Percentiles rank a stretch among this genome's conserved stretches.
These are phyloP conservation scores for Furnarius figulus DNA, from an alignment of 2,113 vertebrate species.

Conservation along the genomic window DNA sequence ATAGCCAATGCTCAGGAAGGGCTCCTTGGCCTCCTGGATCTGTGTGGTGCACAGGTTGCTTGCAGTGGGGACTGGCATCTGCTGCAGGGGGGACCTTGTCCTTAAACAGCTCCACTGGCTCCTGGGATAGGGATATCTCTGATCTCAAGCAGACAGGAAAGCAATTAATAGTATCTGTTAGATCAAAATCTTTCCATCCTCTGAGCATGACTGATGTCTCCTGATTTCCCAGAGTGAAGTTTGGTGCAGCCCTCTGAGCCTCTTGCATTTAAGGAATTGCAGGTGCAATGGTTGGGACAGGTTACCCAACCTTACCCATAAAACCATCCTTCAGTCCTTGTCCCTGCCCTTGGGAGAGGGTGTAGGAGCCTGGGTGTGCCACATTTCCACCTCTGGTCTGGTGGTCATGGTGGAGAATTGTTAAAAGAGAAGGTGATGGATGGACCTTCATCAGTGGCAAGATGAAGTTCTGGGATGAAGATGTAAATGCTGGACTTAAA, in stretches of 20 bases:
- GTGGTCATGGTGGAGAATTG: not conserved
- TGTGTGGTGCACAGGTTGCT: rapidly evolving
- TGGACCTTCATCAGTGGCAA: not conserved
- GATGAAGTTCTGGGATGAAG: not conserved
- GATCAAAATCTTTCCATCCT: not conserved
- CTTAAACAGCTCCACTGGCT: not conserved
- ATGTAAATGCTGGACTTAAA: not conserved
- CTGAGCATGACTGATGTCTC: not conserved
- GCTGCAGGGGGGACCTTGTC: not conserved
- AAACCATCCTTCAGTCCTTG: not conserved
- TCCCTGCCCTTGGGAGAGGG: not conserved
- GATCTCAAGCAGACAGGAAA: not conserved
- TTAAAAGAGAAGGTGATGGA: not conserved
- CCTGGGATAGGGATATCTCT: not conserved
- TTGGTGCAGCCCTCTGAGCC: not conserved
- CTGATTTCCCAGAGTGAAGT: not conserved
- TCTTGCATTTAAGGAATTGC: not conserved
- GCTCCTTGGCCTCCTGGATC: not conserved
- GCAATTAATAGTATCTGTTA: not conserved
- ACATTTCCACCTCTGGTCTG: not conserved
- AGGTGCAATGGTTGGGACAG: not conserved
- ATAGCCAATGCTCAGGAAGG: not conserved
- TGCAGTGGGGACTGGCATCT: not conserved
- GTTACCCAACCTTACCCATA: not conserved
- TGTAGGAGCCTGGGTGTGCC: not conserved